Evolutionary conservation across 2,113 vertebrate genomes (phyloP).

Genomic region (Corydoras sp.): DNA sequence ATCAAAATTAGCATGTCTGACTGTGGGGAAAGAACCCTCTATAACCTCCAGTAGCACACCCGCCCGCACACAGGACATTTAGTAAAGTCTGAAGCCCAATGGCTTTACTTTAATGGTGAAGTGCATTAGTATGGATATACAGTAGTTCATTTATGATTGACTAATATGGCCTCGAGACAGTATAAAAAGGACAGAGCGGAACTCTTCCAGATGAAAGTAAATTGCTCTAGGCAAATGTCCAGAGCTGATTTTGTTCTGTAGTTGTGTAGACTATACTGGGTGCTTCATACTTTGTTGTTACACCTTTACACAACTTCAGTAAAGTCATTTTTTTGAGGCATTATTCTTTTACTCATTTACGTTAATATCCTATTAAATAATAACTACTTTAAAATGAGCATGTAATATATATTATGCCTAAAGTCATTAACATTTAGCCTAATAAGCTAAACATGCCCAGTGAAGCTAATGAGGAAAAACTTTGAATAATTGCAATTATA

Average conservation of each 20-base stretch:
- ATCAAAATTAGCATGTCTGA: constrained; percentile 58
- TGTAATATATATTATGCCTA: too few relatives aligned
- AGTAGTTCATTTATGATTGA: constrained; percentile 48
- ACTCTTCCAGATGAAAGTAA: constrained; percentile 24
- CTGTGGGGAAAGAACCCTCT: constrained; percentile 44
- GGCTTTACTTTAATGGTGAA: constrained; percentile 52
- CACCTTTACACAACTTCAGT: too few relatives aligned
- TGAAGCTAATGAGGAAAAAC: too few relatives aligned
- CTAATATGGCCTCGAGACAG: constrained; percentile 42
- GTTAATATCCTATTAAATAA: too few relatives aligned
- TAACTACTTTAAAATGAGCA: too few relatives aligned
- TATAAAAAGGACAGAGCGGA: constrained; percentile 7
- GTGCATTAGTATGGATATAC: constrained; percentile 61
- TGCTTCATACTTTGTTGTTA: too few relatives aligned
- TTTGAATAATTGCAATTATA: too few relatives aligned
- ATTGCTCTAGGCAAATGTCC: constrained; percentile 23
- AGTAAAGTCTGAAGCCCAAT: constrained; percentile 55
- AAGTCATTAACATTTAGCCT: too few relatives aligned
- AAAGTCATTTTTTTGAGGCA: too few relatives aligned
- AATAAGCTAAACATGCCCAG: too few relatives aligned
- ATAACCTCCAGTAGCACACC: constrained; percentile 26
- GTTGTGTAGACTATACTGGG: background rate
- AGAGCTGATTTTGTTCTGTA: constrained; percentile 14
- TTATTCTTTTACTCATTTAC: too few relatives aligned
- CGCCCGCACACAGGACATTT: constrained; percentile 52